Evolutionary conservation across 2,113 vertebrate genomes (phyloP), one percentile per base, ranked within the genome.

Genomic region (Rhinolophus ferrumequinum): DNA sequence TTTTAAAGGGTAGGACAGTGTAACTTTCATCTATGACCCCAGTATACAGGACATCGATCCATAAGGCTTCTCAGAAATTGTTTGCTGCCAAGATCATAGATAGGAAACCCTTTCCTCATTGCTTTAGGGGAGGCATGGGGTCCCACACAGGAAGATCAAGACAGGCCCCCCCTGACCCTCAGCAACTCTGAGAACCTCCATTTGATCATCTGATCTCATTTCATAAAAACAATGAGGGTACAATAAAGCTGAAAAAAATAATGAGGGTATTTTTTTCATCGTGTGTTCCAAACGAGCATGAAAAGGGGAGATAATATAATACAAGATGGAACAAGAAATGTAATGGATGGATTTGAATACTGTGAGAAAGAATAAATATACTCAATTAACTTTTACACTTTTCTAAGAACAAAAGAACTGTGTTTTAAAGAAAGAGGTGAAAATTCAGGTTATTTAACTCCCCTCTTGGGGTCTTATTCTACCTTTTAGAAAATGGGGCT

Each of bases 361-460:
- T 33, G 3, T 14, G 52, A 75, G 75, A 52, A 52, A 60, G 85
- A 83, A 70, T 73, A 84, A 90, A 58, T 64, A 75, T 22, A 41
- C 22, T 73, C 35, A 80, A 18, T 50, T 50, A 50, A 60, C 87
- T 82, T 86, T 58, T 33, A 7, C 50, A 66, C 11, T 94, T 83
- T 44, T 75, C 38, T 64, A 85, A 83, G 75, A 93, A 82, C 41
- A 85, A 60, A 85, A 77, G 41, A 54, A 54, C 2, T 89, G 2
- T 69, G 28, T 18, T 92, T 75, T 88, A 81, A 75, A 88, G 66
- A 77, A 22, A 87, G 15, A 83, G 18, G 56, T 69, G 52, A 97
- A 85, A 62, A 41, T 56, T 10, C 72, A 75, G 87, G 47, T 91
- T 84, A 88, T 83, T 90, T 86, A 83, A 35, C 24, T 9, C 41